Evolutionary conservation across 2,888 invertebrate genomes (phyloP).

Genomic region (Mimas tiliae): DNA sequence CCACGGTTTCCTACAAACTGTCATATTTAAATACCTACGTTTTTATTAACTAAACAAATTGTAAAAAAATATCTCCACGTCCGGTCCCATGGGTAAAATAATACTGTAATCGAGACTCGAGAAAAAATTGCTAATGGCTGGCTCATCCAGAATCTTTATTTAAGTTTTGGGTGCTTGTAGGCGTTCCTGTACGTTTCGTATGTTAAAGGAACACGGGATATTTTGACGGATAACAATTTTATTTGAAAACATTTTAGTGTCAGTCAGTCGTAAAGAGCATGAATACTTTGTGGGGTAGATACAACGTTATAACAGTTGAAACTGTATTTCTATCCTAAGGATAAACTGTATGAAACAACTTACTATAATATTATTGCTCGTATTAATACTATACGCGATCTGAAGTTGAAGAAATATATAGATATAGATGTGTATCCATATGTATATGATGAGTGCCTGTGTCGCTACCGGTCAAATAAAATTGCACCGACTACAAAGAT

Average conservation of each 20-base stretch:
- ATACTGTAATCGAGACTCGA: not conserved
- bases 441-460: too few relatives aligned
- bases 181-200: conserved; percentile 59
- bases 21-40: too few relatives aligned
- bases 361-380: conserved; percentile 7
- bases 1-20: too few relatives aligned
- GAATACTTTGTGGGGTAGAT: conserved; percentile 34
- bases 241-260: conserved; percentile 69
- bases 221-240: conserved; percentile 78
- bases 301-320: conserved; percentile 25
- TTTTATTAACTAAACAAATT: too few relatives aligned
- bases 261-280: conserved; percentile 62
- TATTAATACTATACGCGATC: not conserved
- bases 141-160: conserved; percentile 17
- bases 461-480: too few relatives aligned
- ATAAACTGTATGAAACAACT: conserved; percentile 8
- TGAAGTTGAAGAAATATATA: not conserved
- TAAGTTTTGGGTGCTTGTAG: conserved; percentile 36
- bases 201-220: conserved; percentile 52
- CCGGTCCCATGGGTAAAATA: not conserved
- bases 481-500: too few relatives aligned
- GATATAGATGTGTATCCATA: too few relatives aligned
- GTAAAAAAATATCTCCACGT: too few relatives aligned
- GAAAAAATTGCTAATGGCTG: not conserved
- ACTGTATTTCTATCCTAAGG: conserved; percentile 1